Percentiles rank a stretch among this genome's conserved stretches.
These are phyloP conservation scores for Oryzias javanicus DNA, from an alignment of 2,113 vertebrate species.

Conservation along the genomic window DNA sequence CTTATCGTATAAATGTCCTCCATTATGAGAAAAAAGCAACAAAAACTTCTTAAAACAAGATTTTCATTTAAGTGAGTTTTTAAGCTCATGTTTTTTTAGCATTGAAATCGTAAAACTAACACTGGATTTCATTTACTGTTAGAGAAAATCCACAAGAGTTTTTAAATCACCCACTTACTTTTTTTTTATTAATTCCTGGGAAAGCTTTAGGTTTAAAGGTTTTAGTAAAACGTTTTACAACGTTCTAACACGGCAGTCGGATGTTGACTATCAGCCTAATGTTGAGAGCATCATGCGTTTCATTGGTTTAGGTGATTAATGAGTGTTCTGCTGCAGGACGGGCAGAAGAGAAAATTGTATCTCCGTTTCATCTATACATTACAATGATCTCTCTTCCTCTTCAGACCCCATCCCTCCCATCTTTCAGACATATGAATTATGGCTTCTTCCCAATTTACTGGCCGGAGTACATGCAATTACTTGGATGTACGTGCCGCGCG, in stretches of 20 bases:
- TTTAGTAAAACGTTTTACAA: constrained; percentile 15
- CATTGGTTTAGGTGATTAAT: constrained; percentile 71
- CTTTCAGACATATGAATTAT: constrained; percentile 22
- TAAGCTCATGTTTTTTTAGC: no score
- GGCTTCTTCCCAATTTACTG: constrained; percentile 55
- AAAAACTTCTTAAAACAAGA: no score
- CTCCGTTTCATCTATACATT: constrained; percentile 52
- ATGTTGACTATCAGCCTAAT: constrained; percentile 29
- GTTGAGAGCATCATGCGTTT: constrained; percentile 45
- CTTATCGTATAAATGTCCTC: no score
- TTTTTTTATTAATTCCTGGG: no score
- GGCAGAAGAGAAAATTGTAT: constrained; percentile 51
- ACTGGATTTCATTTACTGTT: no score
- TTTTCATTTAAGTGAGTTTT: no score
- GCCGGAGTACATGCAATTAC: constrained; percentile 59
- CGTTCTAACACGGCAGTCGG: constrained; percentile 14
- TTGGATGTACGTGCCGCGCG: constrained; percentile 9
- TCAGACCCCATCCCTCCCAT: constrained; percentile 17
- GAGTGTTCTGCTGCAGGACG: constrained; percentile 32
- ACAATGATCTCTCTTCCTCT: constrained; percentile 37
- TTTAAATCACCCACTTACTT: no score
- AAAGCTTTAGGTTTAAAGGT: background rate
- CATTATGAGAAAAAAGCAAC: no score
- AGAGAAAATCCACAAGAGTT: no score
- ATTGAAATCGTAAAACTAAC: no score